Evolutionary conservation across 2,113 vertebrate genomes (phyloP), one percentile per base, ranked within the genome.

Genomic region (Engystomops pustulosus): DNA sequence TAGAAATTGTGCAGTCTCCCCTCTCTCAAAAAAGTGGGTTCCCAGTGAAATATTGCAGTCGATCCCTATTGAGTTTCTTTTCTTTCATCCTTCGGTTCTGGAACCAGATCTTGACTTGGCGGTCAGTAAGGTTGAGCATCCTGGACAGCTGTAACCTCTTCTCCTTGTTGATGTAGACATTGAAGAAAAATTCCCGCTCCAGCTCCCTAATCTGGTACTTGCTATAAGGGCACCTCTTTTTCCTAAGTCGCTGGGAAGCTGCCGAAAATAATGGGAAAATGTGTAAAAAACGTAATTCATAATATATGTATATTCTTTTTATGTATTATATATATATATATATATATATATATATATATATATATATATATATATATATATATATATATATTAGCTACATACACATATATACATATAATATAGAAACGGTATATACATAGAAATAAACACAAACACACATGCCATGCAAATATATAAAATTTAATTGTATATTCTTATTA

Each of bases 171-270:
- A 99, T 99, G 91, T 99, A 99, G 86, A 99, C 98, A 88, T 98
- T 99, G 96, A 99, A 99, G 95, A 99, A 99, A 96, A 99, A 99
- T 91, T 99, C 98, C 90, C 98, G 95, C 95, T 99, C 98, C 95
- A 99, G 96, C 97, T 99, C 97, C 91, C 98, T 95, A 89, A 99
- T 98, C 93, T 99, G 98, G 89, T 98, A 98, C 94, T 99, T 99
- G 90, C 97, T 94, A 88, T 99, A 99, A 32, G 98, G 98, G 72
- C 98, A 99, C 74, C 98, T 94, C 92, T 99, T 99, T 94, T 99
- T 99, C 90, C 97, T 95, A 85, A 97, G 97, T 90, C 96, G 93
- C 91, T 95, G 94, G 80, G 96, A 91, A 92, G 94, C 91, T 93
- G 94, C 87, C 90, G 88, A 85, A 93, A 89, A 86, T 12, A 30